Evolutionary conservation across 1,140 invertebrate genomes (phyloP).

Genomic region (Homalodisca vitripennis): DNA sequence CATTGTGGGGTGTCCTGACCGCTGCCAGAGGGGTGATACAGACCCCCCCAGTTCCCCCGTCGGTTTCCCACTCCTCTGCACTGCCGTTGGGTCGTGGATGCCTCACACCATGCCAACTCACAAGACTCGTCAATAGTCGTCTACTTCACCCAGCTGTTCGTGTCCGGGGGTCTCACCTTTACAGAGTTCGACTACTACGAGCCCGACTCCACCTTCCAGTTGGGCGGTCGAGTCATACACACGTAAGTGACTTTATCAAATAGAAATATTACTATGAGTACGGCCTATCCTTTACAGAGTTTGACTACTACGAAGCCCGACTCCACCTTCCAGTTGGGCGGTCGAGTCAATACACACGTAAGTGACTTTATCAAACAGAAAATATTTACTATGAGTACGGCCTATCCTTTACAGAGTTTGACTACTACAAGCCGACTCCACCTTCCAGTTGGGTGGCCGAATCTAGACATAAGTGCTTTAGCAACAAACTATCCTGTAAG

Average conservation of each 20-base stretch:
- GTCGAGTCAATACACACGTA: no score
- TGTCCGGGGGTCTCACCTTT: slow-evolving; percentile 74
- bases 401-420: no score
- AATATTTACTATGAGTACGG: no score
- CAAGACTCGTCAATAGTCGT: slow-evolving; percentile 70
- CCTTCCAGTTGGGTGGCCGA: slow-evolving; percentile 28
- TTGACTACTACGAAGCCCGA: no score
- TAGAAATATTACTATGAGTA: no score
- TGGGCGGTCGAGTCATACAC: slow-evolving; percentile 18
- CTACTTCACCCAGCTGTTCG: slow-evolving; percentile 86
- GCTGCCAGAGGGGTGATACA: slow-evolving; percentile 65
- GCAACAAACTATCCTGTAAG: no score
- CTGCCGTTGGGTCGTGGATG: slow-evolving; percentile 85
- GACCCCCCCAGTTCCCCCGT: slow-evolving; percentile 79
- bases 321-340: no score
- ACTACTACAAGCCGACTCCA: no score
- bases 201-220: slow-evolving; percentile 49
- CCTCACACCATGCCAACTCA: slow-evolving; percentile 55
- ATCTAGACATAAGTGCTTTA: no score
- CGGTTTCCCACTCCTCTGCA: slow-evolving; percentile 75
- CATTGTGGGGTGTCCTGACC: slow-evolving; percentile 63
- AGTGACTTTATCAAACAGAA: no score
- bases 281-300: no score
- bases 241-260: background rate
- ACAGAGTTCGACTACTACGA: slow-evolving; percentile 82